Evolutionary conservation across 2,888 invertebrate genomes (phyloP).

Genomic region (Eupithecia abbreviata): DNA sequence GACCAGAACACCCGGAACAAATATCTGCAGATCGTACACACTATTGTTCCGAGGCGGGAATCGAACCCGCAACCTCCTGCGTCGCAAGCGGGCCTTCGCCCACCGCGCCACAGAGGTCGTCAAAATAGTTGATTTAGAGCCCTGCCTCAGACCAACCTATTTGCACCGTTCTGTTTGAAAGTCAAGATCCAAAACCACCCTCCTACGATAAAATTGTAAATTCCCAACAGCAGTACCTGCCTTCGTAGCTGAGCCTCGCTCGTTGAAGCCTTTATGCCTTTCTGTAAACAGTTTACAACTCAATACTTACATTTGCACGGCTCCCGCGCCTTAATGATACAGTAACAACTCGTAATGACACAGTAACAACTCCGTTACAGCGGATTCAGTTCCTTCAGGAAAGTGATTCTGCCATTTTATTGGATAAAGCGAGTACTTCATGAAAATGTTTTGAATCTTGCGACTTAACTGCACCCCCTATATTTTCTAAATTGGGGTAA

Average conservation of each 20-base stretch:
- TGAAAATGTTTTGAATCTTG: constrained; percentile 14
- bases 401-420: constrained; percentile 12
- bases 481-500: neutral
- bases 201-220: constrained; percentile 53
- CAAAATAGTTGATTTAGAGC: too few relatives aligned
- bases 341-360: constrained; percentile 1
- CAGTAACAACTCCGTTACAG: constrained; percentile 6
- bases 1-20: too few relatives aligned
- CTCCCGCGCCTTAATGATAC: neutral
- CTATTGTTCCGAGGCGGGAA: too few relatives aligned
- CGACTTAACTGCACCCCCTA: neutral
- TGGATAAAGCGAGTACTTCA: constrained; percentile 3
- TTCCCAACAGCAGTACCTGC: constrained; percentile 38
- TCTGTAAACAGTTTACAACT: constrained; percentile 62
- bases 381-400: constrained; percentile 8
- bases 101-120: too few relatives aligned
- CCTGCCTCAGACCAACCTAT: neutral
- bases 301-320: constrained; percentile 9
- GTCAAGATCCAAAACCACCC: constrained; percentile 23
- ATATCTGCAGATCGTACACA: too few relatives aligned
- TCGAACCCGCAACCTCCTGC: too few relatives aligned
- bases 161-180: neutral
- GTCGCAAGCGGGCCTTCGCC: too few relatives aligned
- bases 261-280: constrained; percentile 54
- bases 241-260: constrained; percentile 46